Evolutionary conservation across 2,888 invertebrate genomes (phyloP).

Genomic region (Hydrotaea cyrtoneurina): DNA sequence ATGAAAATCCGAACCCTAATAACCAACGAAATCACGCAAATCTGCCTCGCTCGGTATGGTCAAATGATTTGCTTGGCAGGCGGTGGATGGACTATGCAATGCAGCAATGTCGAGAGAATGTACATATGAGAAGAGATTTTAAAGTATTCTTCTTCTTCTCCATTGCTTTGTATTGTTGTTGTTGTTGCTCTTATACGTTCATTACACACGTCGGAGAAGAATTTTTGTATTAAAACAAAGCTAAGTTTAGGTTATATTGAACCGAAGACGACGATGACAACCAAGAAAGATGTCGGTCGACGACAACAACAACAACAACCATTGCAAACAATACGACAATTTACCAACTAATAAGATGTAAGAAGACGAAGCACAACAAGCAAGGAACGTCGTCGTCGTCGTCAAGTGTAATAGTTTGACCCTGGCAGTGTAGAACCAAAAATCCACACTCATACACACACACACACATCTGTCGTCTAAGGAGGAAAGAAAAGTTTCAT

Average conservation of each 20-base stretch:
- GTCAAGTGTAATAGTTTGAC: conserved; percentile 61
- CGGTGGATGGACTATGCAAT: background rate
- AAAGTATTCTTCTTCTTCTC: background rate
- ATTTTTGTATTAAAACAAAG: background rate
- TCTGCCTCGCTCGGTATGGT: background rate
- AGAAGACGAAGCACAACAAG: conserved; percentile 8
- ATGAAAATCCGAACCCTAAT: too few relatives aligned
- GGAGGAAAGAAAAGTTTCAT: conserved; percentile 8
- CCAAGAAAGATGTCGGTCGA: background rate
- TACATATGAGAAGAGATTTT: background rate
- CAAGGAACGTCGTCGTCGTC: conserved; percentile 6
- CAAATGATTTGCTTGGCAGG: background rate
- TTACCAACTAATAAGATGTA: conserved; percentile 17
- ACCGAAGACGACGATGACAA: background rate
- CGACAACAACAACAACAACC: background rate
- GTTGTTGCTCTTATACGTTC: too few relatives aligned
- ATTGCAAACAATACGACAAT: background rate
- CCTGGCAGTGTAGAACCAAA: conserved; percentile 53
- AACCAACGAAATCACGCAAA: background rate
- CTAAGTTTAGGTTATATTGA: background rate
- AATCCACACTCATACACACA: background rate
- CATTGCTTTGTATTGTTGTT: too few relatives aligned
- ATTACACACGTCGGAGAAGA: background rate
- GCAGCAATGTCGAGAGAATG: background rate
- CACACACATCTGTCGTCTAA: background rate